Evolutionary conservation across 2,113 vertebrate species (phyloP), one percentile per base, ranked within the genome.

Genomic region (Tor tambroides): DNA sequence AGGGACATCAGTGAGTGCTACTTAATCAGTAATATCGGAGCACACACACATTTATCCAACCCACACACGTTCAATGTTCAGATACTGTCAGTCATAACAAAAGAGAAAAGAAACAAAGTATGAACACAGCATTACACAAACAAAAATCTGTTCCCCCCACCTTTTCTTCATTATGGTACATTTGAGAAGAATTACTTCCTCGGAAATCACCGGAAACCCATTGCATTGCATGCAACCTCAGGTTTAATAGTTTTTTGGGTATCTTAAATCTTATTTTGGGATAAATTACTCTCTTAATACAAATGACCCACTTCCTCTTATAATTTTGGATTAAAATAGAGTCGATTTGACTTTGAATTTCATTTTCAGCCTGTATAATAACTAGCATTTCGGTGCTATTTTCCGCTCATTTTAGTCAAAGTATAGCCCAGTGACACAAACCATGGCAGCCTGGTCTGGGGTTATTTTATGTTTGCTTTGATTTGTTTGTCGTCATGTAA

Each of bases 381-480:
- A 81, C 79, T 46, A 82, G 26, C 80, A 30, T 46, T 65, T 67
- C 8, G 4, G 32, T 5, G 12, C 3, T 80, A 43, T 8, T 80
- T 63, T 26, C 32, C 1, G 8, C 35, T 80, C 6, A 15, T 26
- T 80, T 26, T 41, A 61, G 78, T 41, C 32, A 26, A 41, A 43
- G 35, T 63, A 17, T 41, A 80, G 78, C 56, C 46, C 14, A n/a
- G 54, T 65, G 67, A 76, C 61, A 61, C 26, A 26, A 82, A 61
- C 59, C 69, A 74, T 61, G 61, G 21, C 17, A n/a, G 67, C 1
- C 6, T 67, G 9, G n/a, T 46, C 51, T 51, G 19, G 17, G 72
- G n/a, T 83, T 65, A 83, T 61, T 84, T 89, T 84, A 87, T 49
- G 41, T 72, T 85, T 85, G 86, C 54, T 89, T 85, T 76, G 83